Base-by-base conservation (phyloP, 2,113 vertebrate genomes). In the Physeter macrocephalus region DNA sequence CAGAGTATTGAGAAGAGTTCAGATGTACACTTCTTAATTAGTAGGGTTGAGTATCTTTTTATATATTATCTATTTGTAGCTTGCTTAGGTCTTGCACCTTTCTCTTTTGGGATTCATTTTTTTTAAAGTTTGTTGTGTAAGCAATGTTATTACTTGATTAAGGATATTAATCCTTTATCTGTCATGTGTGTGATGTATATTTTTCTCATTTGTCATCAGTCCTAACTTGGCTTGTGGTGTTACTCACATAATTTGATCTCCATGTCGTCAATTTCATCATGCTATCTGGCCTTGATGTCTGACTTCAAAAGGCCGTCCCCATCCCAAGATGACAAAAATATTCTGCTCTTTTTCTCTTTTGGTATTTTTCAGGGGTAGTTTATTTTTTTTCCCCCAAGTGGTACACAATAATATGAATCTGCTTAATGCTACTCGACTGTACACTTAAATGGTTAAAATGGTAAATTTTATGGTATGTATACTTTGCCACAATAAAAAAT, bases 161-260 rank as follows among this genome's bases (percentile, higher is more conserved):
- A 59, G 77, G 62, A 67, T 95, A 57, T 84, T 64, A 31, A 36
- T 77, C n/a, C 78, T 94, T 75, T 80, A 66, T 90, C 43, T 84
- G 36, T 71, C 64, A 61, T 78, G 36, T 92, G 49, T 78, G 11
- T 77, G 41, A 71, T 78, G 5, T 49, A 9, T 62, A 61, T 90
- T 89, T 92, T 74, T 92, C 18, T 82, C 23, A n/a, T 66, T 92
- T 85, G 71, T 88, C 36, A 46, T 84, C 41, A 92, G 25, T 74
- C 31, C 41, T 95, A 23, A 85, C 6, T 85, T 89, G 41, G n/a
- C 59, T 86, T 92, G 49, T 25, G 31, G 62, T 31, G 93, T 90
- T 75, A 80, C 31, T 64, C n/a, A 72, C 49, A 21, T 90, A 80
- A 29, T 94, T 90, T 93, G 92, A 80, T 93, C 80, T 94, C 95